These are phyloP conservation scores for Sardina pilchardus DNA, from an alignment of 2,113 vertebrate species.

Conservation along the genomic window DNA sequence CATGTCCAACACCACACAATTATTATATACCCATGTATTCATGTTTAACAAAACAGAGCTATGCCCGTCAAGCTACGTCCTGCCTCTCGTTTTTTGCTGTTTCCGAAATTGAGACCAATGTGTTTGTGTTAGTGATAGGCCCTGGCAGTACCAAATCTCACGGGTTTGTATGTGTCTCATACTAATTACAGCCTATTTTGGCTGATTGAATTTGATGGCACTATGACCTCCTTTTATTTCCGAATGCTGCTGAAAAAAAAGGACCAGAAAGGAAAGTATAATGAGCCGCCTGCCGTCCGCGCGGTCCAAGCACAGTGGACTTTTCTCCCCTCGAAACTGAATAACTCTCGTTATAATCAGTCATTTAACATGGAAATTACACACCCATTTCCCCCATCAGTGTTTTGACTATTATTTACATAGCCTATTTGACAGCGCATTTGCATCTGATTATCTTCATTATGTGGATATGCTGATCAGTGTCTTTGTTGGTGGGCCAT, in stretches of 20 bases:
- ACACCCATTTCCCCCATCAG: neutral
- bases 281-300: neutral
- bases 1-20: neutral
- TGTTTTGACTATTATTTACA: slow-evolving; percentile 1
- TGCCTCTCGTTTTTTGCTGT: neutral
- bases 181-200: neutral
- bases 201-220: neutral
- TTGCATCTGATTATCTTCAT: neutral
- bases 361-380: slow-evolving; percentile 11
- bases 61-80: neutral
- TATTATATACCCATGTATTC: neutral
- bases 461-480: neutral
- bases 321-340: neutral
- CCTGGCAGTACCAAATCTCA: neutral
- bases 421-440: neutral
- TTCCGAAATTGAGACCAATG: neutral
- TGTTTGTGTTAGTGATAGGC: neutral
- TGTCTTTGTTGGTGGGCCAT: neutral
- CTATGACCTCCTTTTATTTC: neutral
- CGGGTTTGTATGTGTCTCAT: neutral
- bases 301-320: neutral
- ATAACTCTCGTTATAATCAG: slow-evolving; percentile 5
- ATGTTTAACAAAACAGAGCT: neutral
- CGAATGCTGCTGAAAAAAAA: neutral
- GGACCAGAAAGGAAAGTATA: neutral